A percentile compares a stretch with the other conserved stretches of the same genome.
Conservation (phyloP, 2,113 vertebrate genomes). For the Sorex fumeus region DNA sequence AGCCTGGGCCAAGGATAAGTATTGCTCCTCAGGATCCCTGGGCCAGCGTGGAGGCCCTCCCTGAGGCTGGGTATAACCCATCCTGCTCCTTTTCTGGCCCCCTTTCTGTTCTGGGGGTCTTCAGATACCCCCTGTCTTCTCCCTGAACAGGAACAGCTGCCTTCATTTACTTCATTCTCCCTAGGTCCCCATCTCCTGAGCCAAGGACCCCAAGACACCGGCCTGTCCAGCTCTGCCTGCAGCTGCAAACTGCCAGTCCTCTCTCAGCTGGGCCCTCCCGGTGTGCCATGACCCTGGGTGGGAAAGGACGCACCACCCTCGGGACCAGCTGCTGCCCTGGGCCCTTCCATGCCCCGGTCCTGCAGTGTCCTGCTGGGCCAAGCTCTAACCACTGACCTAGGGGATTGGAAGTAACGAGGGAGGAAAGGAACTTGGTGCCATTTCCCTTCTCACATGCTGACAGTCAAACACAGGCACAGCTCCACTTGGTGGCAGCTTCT, state of each 20-base stretch:
- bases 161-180: not conserved
- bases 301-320: not conserved
- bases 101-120: not conserved
- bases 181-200: not conserved
- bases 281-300: not conserved
- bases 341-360: not conserved
- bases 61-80: no score
- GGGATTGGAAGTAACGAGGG: not conserved
- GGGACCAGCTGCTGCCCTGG: no score
- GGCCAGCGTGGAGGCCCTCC: not conserved
- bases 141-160: not conserved
- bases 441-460: not conserved
- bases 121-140: not conserved
- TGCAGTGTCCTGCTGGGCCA: not conserved
- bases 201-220: fast-evolving
- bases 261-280: not conserved
- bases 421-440: not conserved
- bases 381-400: not conserved
- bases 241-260: not conserved
- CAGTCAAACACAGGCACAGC: not conserved
- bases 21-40: not conserved
- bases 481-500: no score
- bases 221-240: not conserved
- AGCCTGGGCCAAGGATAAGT: not conserved
- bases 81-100: not conserved